These are phyloP conservation scores for Engystomops pustulosus DNA, from an alignment of 2,113 vertebrate species.

Conservation along the genomic window DNA sequence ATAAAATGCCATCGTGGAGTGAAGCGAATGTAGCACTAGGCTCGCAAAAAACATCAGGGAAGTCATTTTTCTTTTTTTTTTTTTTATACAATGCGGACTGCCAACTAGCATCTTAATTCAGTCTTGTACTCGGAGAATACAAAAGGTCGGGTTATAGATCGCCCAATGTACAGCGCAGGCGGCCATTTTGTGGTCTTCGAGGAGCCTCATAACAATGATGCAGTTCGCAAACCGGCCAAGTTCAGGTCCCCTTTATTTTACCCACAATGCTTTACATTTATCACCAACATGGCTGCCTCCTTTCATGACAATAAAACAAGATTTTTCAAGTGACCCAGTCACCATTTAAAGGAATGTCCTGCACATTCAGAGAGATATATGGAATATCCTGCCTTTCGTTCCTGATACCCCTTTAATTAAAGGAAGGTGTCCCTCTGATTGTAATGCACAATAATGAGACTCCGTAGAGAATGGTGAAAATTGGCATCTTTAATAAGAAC, in stretches of 20 bases:
- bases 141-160: slow-evolving; percentile 5
- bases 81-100: neutral
- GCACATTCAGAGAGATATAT: neutral
- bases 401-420: neutral
- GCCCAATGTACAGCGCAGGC: neutral
- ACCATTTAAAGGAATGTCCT: neutral
- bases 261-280: neutral
- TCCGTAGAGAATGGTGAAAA: neutral
- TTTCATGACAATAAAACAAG: no score
- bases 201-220: neutral
- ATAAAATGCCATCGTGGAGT: neutral
- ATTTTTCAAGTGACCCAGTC: no score
- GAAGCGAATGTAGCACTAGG: neutral
- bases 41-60: neutral
- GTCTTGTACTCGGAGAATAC: neutral
- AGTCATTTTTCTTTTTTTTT: neutral
- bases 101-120: slow-evolving; percentile 6
- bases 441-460: neutral
- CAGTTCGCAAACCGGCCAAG: neutral
- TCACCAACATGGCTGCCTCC: neutral
- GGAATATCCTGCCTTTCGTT: neutral
- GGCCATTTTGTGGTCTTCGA: neutral
- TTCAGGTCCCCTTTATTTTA: neutral
- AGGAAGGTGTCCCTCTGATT: neutral
- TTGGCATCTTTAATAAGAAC: neutral